These are phyloP conservation scores for Gadus macrocephalus DNA, from an alignment of 2,113 vertebrate species.

Conservation along the genomic window DNA sequence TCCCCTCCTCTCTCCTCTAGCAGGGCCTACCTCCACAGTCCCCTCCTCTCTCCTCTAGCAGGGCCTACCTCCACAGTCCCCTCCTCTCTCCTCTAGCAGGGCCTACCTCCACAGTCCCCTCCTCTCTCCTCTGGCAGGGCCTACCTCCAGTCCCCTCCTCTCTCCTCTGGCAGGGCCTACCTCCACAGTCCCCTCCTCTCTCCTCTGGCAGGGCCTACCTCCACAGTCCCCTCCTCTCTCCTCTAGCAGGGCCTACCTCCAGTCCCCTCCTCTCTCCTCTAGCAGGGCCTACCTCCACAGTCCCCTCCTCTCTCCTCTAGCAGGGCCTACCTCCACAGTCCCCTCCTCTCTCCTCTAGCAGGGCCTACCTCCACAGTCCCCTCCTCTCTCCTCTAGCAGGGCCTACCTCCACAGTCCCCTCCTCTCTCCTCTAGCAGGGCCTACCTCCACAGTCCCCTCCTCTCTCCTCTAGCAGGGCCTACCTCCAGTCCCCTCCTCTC, in stretches of 20 bases:
- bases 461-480: neutral
- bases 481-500: conserved; percentile 78
- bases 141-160: conserved; percentile 79
- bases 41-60: no score
- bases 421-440: neutral
- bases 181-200: conserved; percentile 74
- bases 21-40: conserved; percentile 78
- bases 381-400: no score
- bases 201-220: conserved; percentile 65
- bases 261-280: conserved; percentile 34
- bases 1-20: no score
- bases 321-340: conserved; percentile 78
- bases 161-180: conserved; percentile 49
- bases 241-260: conserved; percentile 70
- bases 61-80: conserved; percentile 80
- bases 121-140: neutral
- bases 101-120: conserved; percentile 80
- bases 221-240: conserved; percentile 64
- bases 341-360: no score
- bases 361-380: conserved; percentile 80
- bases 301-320: conserved; percentile 32
- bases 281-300: conserved; percentile 75
- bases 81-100: no score
- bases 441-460: conserved; percentile 80
- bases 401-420: conserved; percentile 80